Evolutionary conservation across 2,888 invertebrate species (phyloP), one percentile per base, ranked within the genome.

Genomic region (Salpingus planirostris): DNA sequence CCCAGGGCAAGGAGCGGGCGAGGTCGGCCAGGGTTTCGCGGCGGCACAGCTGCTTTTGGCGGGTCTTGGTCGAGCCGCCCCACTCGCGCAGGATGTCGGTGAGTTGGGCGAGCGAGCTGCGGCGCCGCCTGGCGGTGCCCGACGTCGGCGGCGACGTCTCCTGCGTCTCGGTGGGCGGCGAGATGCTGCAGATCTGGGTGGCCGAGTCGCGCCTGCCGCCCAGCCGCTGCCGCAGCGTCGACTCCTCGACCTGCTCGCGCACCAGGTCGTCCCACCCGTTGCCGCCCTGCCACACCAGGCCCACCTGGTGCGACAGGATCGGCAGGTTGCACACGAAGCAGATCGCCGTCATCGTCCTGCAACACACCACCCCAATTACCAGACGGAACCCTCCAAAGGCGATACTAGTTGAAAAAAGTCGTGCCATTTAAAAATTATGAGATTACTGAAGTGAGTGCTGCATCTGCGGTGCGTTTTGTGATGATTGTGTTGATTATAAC

Each of bases 311-410:
- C 47, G 87, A 89, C 65, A 91, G 76, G 64, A 92, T 91, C 55
- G 92, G 91, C 60, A 91, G 76, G 69, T 92, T 91, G 83, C 92
- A 92, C 55, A 92, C 90, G 74, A 92, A 92, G 72, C 92, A 92
- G 72, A 89, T 82, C 65, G 89, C 84, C 60, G 88, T 85, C 88
- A 89, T 88, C 64, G 84, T 88, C 80, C 89, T 89, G 79, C 52
- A 62, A 54, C 40, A n/a, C n/a, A n/a, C n/a, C n/a, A n/a, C n/a
- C n/a, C n/a, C n/a, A n/a, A n/a, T n/a, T n/a, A n/a, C n/a, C n/a
- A n/a, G n/a, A n/a, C n/a, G n/a, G n/a, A n/a, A n/a, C n/a, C n/a
- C n/a, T n/a, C n/a, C n/a, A n/a, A n/a, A n/a, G n/a, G n/a, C n/a
- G n/a, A n/a, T n/a, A n/a, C n/a, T n/a, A n/a, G n/a, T n/a, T n/a